Evolutionary conservation across 2,113 vertebrate species (phyloP), one percentile per base, ranked within the genome.

Genomic region (Holacanthus passer): DNA sequence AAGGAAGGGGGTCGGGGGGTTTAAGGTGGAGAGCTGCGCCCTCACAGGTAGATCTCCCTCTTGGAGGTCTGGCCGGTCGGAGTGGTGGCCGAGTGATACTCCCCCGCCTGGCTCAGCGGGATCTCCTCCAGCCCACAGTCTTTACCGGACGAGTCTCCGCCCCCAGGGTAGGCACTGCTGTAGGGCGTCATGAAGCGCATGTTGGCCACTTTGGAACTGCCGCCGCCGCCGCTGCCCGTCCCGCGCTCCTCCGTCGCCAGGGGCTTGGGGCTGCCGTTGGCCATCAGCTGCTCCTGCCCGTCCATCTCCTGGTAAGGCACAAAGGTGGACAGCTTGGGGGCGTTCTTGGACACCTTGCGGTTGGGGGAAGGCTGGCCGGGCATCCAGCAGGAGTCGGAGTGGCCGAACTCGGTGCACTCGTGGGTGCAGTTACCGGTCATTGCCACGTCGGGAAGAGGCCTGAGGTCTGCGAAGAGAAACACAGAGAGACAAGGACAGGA

Each of bases 281-380:
- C 97, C 93, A 94, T 88, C 79, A 96, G 96, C 88, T 96, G 96
- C 94, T 98, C 97, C 94, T 96, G 97, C 84, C 96, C 96, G 88
- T 97, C 98, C 95, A 96, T 96, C 94, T 99, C 98, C 96, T 98
- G 97, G 96, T 99, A 99, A 99, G 98, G 97, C 98, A 99, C 98
- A 89, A 99, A 99, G 95, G 98, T 99, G 95, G 98, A 98, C 92
- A 99, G 97, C 95, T 96, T 97, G 91, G 98, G 96, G 92, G 96
- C 94, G 27, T 95, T 96, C 94, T 96, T 97, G 94, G 96, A 59
- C 60, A 63, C 95, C 95, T 97, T 97, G 95, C 95, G 96, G 93
- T 93, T 96, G 79, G 97, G 97, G 80, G 98, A 98, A 0, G 96
- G 95, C 93, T 99, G 97, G 73, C 98, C 97, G 0, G 98, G 98